phyloP scores from a whole-genome alignment of 2,888 invertebrate species.

The Drosophila anomalata region DNA sequence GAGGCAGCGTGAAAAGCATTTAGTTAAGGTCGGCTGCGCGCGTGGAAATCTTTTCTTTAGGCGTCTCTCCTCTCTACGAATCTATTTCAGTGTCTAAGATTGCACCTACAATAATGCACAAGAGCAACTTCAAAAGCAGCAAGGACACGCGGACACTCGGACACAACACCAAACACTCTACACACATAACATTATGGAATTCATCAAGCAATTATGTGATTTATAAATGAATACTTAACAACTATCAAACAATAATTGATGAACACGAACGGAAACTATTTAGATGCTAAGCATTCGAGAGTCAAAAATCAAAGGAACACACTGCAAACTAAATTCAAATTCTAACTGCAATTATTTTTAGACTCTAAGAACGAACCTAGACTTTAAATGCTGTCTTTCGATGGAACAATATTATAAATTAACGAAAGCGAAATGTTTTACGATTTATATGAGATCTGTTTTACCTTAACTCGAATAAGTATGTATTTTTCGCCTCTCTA shows the following conservation, averaged over 20 bases:
- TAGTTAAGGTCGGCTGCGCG: constrained; percentile 61
- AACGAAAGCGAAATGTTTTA: constrained; percentile 24
- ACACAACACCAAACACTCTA: constrained; percentile 18
- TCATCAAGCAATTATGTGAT: constrained; percentile 81
- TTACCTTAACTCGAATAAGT: constrained; percentile 14
- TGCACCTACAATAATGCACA: constrained; percentile 64
- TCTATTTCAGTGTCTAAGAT: constrained; percentile 64
- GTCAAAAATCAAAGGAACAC: constrained; percentile 65
- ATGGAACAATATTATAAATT: constrained; percentile 11
- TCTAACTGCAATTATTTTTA: constrained; percentile 73
- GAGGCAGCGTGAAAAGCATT: constrained; percentile 57
- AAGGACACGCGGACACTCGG: constrained; percentile 20
- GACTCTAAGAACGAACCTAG: constrained; percentile 41
- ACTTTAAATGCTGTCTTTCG: constrained; percentile 27
- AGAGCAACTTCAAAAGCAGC: constrained; percentile 22
- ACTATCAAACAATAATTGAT: constrained; percentile 75
- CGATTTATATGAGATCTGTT: constrained; percentile 39
- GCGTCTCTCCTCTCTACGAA: constrained; percentile 29
- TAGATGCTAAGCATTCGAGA: constrained; percentile 60
- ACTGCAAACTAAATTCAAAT: constrained; percentile 62
- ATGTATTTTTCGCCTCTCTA: constrained; percentile 34
- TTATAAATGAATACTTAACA: constrained; percentile 74
- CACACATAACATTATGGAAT: constrained; percentile 60
- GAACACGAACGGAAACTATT: constrained; percentile 45
- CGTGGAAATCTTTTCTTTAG: constrained; percentile 47